phyloP scores from a whole-genome alignment of 2,113 vertebrate genomes.

The Acrocephalus arundinaceus region DNA sequence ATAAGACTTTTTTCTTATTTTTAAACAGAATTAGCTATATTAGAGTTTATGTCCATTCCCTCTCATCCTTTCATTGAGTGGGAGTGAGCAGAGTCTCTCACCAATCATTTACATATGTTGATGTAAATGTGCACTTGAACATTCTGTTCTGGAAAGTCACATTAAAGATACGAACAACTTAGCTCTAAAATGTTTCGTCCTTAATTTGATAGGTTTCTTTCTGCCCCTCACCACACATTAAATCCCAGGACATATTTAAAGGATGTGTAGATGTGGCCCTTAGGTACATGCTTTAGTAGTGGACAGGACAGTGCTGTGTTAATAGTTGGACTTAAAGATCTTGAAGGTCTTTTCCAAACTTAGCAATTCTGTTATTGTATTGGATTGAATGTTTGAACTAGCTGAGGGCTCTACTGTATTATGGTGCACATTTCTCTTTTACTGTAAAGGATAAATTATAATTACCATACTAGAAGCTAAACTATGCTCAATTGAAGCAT shows the following conservation, averaged over 20 bases:
- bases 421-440: not conserved
- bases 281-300: not conserved
- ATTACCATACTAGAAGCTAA: not conserved
- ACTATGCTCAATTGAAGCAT: rapidly evolving
- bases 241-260: not conserved
- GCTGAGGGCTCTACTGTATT: not conserved
- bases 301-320: not conserved
- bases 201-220: not conserved
- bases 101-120: not conserved
- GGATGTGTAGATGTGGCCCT: not conserved
- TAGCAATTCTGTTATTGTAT: not conserved
- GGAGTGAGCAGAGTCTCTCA: not conserved
- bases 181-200: not conserved
- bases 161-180: not conserved
- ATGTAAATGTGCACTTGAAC: not conserved
- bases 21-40: not conserved
- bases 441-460: not conserved
- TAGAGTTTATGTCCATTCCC: not conserved
- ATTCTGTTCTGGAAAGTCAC: not conserved
- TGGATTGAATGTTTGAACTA: not conserved
- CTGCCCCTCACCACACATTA: not conserved
- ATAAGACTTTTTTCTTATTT: not conserved
- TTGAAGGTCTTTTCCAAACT: not conserved
- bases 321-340: not conserved
- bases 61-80: not conserved